phyloP scores from a whole-genome alignment of 2,888 invertebrate genomes.

The Drosophila sordidapex region DNA sequence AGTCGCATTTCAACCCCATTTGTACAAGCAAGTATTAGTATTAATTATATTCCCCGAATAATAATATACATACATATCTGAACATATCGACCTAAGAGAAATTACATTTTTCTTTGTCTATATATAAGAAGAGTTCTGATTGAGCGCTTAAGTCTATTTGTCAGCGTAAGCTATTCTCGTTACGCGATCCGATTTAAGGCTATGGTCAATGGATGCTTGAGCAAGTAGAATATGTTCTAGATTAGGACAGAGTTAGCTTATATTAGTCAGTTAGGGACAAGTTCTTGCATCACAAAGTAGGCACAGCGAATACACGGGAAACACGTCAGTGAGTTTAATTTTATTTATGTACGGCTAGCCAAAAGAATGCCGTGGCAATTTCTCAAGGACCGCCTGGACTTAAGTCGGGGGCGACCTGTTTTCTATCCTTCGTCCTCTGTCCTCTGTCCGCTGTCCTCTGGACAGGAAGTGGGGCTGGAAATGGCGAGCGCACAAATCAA shows the following conservation, averaged over 20 bases:
- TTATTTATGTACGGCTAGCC: conserved; percentile 77
- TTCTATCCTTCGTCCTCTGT: background rate
- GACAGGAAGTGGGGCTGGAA: conserved; percentile 42
- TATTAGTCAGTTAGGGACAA: conserved; percentile 8
- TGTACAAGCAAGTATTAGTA: no score
- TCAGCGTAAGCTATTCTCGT: background rate
- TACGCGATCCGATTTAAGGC: background rate
- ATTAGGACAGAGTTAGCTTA: conserved; percentile 13
- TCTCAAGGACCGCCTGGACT: conserved; percentile 50
- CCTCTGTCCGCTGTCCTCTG: background rate
- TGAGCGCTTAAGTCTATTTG: background rate
- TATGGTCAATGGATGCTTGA: conserved; percentile 4
- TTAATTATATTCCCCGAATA: background rate
- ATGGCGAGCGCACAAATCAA: conserved; percentile 70
- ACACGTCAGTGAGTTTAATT: conserved; percentile 51
- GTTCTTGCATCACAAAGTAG: conserved; percentile 39
- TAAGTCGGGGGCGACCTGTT: background rate
- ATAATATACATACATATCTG: background rate
- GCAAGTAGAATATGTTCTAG: background rate
- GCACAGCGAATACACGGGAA: conserved; percentile 8
- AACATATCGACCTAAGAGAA: background rate
- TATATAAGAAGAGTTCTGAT: background rate
- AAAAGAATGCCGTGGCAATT: conserved; percentile 71
- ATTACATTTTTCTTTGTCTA: background rate
- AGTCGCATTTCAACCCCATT: background rate